Base-by-base conservation (phyloP, 2,113 vertebrate species). In the Setophaga petechia region DNA sequence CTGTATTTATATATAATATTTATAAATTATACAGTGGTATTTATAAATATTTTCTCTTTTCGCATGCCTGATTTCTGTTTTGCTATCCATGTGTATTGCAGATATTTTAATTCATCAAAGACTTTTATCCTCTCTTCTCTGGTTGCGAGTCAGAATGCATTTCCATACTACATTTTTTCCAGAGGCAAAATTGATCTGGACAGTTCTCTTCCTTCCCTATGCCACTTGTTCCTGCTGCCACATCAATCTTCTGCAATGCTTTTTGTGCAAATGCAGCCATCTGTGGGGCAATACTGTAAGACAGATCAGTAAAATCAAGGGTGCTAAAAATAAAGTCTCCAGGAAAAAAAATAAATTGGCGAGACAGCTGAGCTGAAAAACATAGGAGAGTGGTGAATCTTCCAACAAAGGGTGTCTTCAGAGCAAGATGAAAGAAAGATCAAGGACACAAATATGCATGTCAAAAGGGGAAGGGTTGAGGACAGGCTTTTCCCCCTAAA, bases 201-300 rank as follows among this genome's bases (percentile, higher is more conserved):
- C 71, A 85, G 75, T 59, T 90, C 68, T 67, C 33, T 86, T 90
- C 63, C 55, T 90, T 88, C 58, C 62, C 58, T 57, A 54, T 65
- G 91, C 47, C 52, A 67, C 79, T 90, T 94, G 35, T 51, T 93
- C 75, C 79, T 86, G 72, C 88, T 94, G 86, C 94, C 88, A 84
- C 84, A 94, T 92, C 86, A 94, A 81, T 94, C 87, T 81, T 92
- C 68, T 75, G 43, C 68, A 80, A 62, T 46, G 72, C 24, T 89
- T 95, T 92, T 87, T 78, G 80, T 89, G 86, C 68, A 93, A 87
- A 93, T 78, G 86, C 59, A 90, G 61, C 76, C 76, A 93, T 89
- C 86, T 94, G 89, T 89, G 93, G 92, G 95, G 86, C 93, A 96
- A 93, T 49, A 81, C 52, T 75, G 65, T 63, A 86, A 84, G 33